Percentiles rank a stretch among this genome's conserved stretches.
phyloP scores from a whole-genome alignment of 2,888 invertebrate species.

The Crematogaster levior region DNA sequence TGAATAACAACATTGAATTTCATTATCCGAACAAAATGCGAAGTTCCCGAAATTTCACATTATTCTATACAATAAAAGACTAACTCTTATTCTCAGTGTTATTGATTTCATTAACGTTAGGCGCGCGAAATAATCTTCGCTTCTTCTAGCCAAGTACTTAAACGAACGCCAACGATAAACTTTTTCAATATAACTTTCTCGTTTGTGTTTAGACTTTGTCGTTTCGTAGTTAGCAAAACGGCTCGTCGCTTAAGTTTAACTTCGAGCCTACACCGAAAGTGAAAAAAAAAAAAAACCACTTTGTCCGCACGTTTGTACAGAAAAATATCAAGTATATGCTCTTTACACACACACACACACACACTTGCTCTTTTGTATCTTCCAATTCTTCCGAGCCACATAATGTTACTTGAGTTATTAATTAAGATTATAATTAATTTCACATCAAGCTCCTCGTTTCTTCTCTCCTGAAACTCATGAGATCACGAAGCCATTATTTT shows the following conservation, averaged over 20 bases:
- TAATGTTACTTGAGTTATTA: too few relatives aligned
- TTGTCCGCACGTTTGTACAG: neutral
- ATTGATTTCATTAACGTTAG: slow-evolving; percentile 16
- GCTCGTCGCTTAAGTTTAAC: slow-evolving; percentile 33
- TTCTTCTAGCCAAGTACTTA: slow-evolving; percentile 5
- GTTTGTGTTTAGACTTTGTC: slow-evolving; percentile 29
- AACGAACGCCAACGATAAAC: slow-evolving; percentile 17
- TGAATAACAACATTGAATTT: slow-evolving; percentile 4
- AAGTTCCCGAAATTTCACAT: neutral
- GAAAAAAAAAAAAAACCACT: slow-evolving; percentile 18
- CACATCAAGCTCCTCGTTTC: neutral
- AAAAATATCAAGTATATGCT: neutral
- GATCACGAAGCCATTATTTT: neutral
- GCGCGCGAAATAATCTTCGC: slow-evolving; percentile 34
- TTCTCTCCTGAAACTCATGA: neutral
- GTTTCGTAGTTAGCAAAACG: slow-evolving; percentile 33
- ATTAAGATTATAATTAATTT: slow-evolving; percentile 7
- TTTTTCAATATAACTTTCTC: slow-evolving; percentile 54
- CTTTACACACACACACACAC: too few relatives aligned
- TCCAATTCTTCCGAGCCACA: neutral
- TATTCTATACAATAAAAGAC: neutral
- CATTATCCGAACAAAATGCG: neutral
- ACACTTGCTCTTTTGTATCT: neutral
- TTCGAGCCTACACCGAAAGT: slow-evolving; percentile 8
- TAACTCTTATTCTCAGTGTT: neutral